Base-by-base conservation (phyloP, 2,888 invertebrate species). In the Temnothorax rugatulus region DNA sequence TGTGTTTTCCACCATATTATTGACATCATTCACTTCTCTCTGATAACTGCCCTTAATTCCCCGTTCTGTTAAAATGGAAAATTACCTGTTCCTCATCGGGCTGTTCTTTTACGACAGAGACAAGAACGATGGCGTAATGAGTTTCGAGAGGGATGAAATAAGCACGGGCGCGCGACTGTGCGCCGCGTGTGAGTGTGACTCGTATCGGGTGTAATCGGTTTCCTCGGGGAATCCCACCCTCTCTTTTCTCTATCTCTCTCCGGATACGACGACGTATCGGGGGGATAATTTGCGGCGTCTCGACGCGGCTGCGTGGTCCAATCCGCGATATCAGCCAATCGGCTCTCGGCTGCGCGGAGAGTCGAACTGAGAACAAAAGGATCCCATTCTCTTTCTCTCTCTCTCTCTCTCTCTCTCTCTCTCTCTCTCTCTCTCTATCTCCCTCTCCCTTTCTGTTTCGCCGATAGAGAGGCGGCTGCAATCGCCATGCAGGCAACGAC, bases 301-400 rank as follows among this genome's bases (percentile, higher is more conserved):
- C 91, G 88, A 86, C 89, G 94, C 94, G 94, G 84, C 93, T 93
- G 93, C 94, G 94, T 93, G 93, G 92, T 92, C 93, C 93, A 92
- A 92, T 93, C 89, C 91, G 90, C 89, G 88, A 91, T 90, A 81
- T 84, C 92, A 89, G 91, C 94, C 94, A 94, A 94, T 94, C 92
- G 92, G 90, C 90, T 91, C 89, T 89, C 88, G 90, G 91, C 91
- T 93, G 93, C 92, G 93, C 93, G 90, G 91, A 88, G 69, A 81
- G 91, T 90, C 87, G 86, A 87, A 89, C 90, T 89, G 90, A 91
- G 92, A 94, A 93, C 93, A 94, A 94, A 94, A 93, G 93, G 92
- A 93, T 91, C 89, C 86, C 90, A 82, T 66, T 64, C 44, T 34
- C 71, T 13, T 15, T 38, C 59, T 66, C 74, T 77, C 66, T 57